Percentiles rank a stretch among this genome's conserved stretches.
Evolutionary conservation across 2,797 vertebrate species (phyloP).

Genomic region (Hydrocynus forskahlii): DNA sequence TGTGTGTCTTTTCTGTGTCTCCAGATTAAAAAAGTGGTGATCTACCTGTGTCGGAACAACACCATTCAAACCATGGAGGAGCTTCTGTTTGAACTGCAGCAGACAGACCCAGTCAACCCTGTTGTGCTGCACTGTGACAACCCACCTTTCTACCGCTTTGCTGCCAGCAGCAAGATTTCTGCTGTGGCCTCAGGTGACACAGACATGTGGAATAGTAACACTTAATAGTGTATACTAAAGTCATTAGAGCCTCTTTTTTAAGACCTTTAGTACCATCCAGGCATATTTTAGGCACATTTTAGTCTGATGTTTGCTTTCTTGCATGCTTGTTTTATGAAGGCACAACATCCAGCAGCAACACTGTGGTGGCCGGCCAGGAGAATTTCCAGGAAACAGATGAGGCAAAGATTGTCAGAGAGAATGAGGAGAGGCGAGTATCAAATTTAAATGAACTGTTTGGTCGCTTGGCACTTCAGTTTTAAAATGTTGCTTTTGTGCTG

Average conservation of each 20-base stretch:
- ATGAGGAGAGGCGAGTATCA: constrained; percentile 88
- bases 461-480: not conserved
- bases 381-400: constrained; percentile 90
- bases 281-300: not conserved
- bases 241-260: too few species aligned
- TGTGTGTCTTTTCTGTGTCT: constrained; percentile 33
- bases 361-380: constrained; percentile 93
- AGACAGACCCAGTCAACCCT: constrained; percentile 96
- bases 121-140: constrained; percentile 97
- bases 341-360: constrained; percentile 98
- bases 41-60: constrained; percentile 97
- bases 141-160: constrained; percentile 95
- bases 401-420: constrained; percentile 86
- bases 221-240: not conserved
- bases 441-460: not conserved
- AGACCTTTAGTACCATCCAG: not conserved
- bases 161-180: constrained; percentile 94
- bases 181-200: constrained; percentile 90
- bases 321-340: constrained; percentile 72
- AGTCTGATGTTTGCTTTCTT: not conserved
- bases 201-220: not conserved
- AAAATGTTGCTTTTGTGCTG: constrained; percentile 1
- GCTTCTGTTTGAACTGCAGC: constrained; percentile 96
- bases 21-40: constrained; percentile 98
- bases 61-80: constrained; percentile 99